A percentile compares a stretch with the other conserved stretches of the same genome.
Conservation (phyloP, 2,113 vertebrate species). For the Rynchops niger region DNA sequence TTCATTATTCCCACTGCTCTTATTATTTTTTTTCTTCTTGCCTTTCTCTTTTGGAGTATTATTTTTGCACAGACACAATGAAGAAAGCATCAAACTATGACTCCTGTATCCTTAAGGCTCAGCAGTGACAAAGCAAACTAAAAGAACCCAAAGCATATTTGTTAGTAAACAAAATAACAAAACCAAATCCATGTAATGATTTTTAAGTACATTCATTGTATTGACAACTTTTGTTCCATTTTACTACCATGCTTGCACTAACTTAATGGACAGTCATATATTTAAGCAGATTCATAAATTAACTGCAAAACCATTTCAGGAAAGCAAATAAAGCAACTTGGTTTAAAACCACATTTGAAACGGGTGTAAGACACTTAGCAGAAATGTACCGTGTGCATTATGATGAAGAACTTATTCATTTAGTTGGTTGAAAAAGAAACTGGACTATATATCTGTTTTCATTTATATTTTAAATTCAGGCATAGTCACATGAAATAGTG, state of each 20-base stretch:
- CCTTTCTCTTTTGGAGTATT: neutral
- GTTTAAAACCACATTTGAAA: neutral
- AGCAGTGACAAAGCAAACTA: neutral
- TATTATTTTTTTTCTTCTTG: neutral
- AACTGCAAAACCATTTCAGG: neutral
- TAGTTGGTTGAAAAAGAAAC: neutral
- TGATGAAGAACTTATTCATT: neutral
- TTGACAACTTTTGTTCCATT: neutral
- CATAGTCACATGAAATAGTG: neutral
- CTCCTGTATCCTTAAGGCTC: neutral
- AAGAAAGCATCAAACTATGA: neutral
- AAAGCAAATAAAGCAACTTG: neutral
- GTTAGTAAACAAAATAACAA: neutral
- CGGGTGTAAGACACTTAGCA: neutral
- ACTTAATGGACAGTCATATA: neutral
- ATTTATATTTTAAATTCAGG: conserved; percentile 19
- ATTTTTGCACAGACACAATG: neutral
- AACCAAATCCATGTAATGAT: neutral
- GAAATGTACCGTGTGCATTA: neutral
- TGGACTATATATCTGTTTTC: neutral
- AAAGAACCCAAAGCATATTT: neutral
- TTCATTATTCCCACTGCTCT: neutral
- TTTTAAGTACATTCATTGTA: neutral
- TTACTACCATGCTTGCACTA: neutral
- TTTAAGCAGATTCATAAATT: neutral